These are phyloP conservation scores for Drosophila saltans DNA, from an alignment of 1,140 invertebrate genomes.

Conservation along the genomic window DNA sequence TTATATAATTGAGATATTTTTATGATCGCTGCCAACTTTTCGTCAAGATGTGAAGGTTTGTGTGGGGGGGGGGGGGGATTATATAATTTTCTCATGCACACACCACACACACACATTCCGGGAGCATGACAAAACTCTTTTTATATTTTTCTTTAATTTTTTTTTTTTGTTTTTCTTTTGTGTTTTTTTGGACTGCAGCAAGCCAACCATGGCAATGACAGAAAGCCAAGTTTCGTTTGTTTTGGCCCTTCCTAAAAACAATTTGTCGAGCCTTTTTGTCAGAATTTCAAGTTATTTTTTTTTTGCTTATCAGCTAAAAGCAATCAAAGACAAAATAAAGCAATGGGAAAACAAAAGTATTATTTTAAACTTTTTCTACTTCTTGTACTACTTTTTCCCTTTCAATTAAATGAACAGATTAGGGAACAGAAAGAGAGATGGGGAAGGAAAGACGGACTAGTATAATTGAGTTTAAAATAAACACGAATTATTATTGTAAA, in stretches of 20 bases:
- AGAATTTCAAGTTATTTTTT: constrained; percentile 29
- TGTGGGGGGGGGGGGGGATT: no score
- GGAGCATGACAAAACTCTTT: constrained; percentile 58
- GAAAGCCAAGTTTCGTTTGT: neutral
- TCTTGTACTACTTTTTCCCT: neutral
- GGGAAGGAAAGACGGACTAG: neutral
- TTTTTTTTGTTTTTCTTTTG: no score
- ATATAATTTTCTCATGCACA: neutral
- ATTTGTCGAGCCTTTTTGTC: constrained; percentile 38
- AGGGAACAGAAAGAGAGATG: no score
- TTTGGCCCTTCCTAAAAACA: constrained; percentile 29
- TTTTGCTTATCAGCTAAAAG: constrained; percentile 46
- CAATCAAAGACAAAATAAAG: constrained; percentile 39
- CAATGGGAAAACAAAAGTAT: no score
- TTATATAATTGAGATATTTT: no score
- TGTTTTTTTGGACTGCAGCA: constrained; percentile 29
- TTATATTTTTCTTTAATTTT: constrained; percentile 5
- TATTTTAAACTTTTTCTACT: no score
- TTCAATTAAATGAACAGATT: constrained; percentile 37
- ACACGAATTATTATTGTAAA: neutral
- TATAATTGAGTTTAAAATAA: constrained; percentile 1
- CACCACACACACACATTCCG: neutral
- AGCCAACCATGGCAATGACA: constrained; percentile 18
- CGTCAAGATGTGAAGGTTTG: no score
- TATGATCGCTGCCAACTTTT: no score